These are phyloP conservation scores for Dasyornis broadbenti DNA, from an alignment of 2,113 vertebrate species.

Conservation along the genomic window DNA sequence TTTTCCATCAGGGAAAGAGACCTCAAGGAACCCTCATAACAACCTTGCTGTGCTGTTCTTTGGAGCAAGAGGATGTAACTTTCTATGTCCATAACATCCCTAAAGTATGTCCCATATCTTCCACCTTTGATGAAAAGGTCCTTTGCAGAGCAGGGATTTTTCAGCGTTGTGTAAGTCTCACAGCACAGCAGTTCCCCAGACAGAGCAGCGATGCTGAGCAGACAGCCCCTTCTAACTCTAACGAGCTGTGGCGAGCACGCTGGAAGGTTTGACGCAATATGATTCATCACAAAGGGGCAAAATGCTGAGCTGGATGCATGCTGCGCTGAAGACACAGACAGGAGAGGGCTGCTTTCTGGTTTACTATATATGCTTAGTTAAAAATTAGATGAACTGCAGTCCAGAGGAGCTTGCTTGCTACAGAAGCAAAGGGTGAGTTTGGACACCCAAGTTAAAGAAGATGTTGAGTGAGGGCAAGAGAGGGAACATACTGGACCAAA, in stretches of 20 bases:
- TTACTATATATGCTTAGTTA: not conserved
- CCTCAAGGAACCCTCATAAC: not conserved
- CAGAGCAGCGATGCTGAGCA: fast-evolving
- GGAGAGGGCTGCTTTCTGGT: not conserved
- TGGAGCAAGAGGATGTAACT: not conserved
- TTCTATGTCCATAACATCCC: not conserved
- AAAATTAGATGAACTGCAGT: not conserved
- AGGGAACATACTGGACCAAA: not conserved
- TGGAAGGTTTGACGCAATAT: not conserved
- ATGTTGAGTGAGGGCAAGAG: not conserved
- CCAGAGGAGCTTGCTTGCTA: not conserved
- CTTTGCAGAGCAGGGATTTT: not conserved
- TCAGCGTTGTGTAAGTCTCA: not conserved
- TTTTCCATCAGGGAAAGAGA: not conserved
- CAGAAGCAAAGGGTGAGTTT: not conserved
- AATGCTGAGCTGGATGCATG: not conserved
- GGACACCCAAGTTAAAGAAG: not conserved
- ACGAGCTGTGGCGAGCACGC: not conserved
- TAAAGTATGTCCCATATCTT: not conserved
- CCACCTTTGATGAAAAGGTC: not conserved
- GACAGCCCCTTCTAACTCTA: not conserved
- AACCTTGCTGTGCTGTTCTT: not conserved
- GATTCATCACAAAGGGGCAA: not conserved
- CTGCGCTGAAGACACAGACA: not conserved
- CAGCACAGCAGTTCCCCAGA: not conserved